Conservation (phyloP, 2,113 vertebrate genomes). For the Takifugu flavidus region DNA sequence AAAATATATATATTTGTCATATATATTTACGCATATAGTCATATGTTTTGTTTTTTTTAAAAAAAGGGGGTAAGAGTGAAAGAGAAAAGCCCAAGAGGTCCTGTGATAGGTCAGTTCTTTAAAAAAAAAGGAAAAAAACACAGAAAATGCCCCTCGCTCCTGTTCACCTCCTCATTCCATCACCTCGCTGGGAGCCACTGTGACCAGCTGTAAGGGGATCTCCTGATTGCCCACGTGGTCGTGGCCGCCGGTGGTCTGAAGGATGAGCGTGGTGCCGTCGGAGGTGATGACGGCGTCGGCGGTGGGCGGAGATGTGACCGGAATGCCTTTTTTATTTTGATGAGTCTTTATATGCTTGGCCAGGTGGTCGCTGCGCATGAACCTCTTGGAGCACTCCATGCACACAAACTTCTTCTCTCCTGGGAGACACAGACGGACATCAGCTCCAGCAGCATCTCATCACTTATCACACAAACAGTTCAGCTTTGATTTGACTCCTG, state of each 20-base stretch:
- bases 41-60: constrained; percentile 64
- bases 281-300: constrained; percentile 90
- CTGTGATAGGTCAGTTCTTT: constrained; percentile 71
- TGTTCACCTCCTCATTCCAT: constrained; percentile 87
- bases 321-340: constrained; percentile 95
- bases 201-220: constrained; percentile 98
- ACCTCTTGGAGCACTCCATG: constrained; percentile 96
- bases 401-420: constrained; percentile 99
- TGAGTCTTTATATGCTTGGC: constrained; percentile 99
- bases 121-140: constrained; percentile 13
- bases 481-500: no score
- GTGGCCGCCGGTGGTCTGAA: constrained; percentile 91
- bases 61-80: constrained; percentile 54
- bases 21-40: constrained; percentile 81
- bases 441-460: not conserved
- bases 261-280: constrained; percentile 95
- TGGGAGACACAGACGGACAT: constrained; percentile 42
- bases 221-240: constrained; percentile 96
- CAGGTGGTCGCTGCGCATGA: constrained; percentile 99
- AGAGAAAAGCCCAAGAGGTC: constrained; percentile 61
- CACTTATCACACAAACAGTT: no score
- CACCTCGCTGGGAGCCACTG: constrained; percentile 95
- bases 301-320: constrained; percentile 82
- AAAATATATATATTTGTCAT: constrained; percentile 83
- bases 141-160: not conserved